Base-by-base conservation (phyloP, 37 sponge, comb jelly and placozoan species). In the Geodia barretti region DNA sequence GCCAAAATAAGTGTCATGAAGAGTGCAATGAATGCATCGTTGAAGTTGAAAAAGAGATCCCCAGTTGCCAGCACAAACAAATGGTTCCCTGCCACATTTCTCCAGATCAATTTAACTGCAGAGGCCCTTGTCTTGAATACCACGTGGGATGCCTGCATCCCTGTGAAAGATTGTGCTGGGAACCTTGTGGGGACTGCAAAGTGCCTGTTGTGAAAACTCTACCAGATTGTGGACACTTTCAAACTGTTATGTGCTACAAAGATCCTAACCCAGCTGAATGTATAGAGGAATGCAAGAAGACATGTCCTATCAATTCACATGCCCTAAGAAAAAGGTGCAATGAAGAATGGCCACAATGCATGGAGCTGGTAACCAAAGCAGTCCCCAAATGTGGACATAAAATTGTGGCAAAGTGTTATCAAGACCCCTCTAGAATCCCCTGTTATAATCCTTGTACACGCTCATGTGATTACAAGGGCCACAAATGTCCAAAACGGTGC, bases 391-490 rank as follows among this genome's bases (percentile, higher is more conserved):
- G 94, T 86, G 72, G 82, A 14, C 94, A 93, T 40, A 42, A 1
- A 30, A 37, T 76, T 4, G 30, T 5, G 8, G 38, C 82, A 14
- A 59, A 64, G 19, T 93, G 94, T 79, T 65, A 74, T 31, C 23
- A 30, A 0, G 59, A 74, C 43, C 87, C 94, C 58, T 76, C 60
- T 37, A 39, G 11, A 32, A 68, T 60, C n/a, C 20, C 26, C 29
- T 92, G 93, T 72, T 58, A 64, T 1, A 70, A 60, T 25, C 86
- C 83, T 25, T 92, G 93, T 82, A 21, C 31, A 23, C 71, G 70
- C 29, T 42, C 25, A 4, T 68, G 42, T 23, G 38, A 43, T 35
- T 36, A 32, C 19, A 33, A 34, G 24, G 19, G 20, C 11, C 71
- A 82, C 41, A 33, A 38, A 72, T 61, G 62, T 2, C 25, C 59